A percentile compares a stretch with the other conserved stretches of the same genome.
These are phyloP conservation scores for Saccostrea echinata DNA, from an alignment of 1,140 invertebrate genomes.

Conservation along the genomic window DNA sequence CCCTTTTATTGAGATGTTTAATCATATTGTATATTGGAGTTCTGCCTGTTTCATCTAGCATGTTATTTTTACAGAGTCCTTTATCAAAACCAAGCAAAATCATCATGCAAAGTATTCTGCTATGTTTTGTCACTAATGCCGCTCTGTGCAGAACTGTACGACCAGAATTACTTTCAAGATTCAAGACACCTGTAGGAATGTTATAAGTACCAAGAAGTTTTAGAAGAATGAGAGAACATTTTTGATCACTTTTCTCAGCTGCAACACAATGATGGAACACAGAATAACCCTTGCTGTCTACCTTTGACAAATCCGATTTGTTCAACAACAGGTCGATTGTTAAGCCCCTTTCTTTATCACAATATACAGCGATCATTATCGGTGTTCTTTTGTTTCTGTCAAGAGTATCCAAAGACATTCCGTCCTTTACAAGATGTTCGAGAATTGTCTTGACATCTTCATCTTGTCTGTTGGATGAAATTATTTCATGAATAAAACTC, in stretches of 20 bases:
- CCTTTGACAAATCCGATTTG: background rate
- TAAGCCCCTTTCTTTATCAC: background rate
- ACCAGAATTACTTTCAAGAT: background rate
- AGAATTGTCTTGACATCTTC: background rate
- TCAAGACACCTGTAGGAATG: background rate
- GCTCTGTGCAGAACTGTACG: background rate
- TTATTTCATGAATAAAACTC: background rate
- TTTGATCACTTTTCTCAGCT: background rate
- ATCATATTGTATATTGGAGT: background rate
- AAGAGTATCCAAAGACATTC: background rate
- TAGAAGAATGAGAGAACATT: background rate
- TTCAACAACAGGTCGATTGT: background rate
- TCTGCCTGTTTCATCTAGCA: background rate
- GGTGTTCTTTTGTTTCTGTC: background rate
- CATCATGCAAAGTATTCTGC: background rate
- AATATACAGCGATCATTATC: background rate
- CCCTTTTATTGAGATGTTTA: background rate
- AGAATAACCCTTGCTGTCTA: background rate
- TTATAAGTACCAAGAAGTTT: background rate
- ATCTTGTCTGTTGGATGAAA: slow-evolving; percentile 7
- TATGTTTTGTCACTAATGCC: background rate
- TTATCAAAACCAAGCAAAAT: slow-evolving; percentile 14
- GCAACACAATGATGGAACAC: background rate
- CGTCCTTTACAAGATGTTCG: background rate
- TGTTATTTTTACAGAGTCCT: background rate